These are phyloP conservation scores for Caenorhabditis inopinata DNA, from an alignment of 1,140 invertebrate species.

Conservation along the genomic window DNA sequence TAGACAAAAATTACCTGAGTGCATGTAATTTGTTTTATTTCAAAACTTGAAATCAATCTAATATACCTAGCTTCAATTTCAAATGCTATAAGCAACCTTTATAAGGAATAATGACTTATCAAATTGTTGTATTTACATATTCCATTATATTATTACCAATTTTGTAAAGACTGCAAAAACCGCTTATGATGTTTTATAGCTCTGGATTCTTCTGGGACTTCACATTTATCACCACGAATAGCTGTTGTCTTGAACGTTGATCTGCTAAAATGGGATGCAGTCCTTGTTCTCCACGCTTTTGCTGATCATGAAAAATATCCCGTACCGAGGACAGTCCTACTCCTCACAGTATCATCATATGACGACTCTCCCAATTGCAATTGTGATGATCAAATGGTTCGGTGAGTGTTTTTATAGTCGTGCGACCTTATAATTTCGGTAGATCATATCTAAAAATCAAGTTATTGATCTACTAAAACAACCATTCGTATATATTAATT, in stretches of 20 bases:
- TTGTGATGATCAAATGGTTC: slow-evolving; percentile 1
- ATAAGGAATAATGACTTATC: no score
- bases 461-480: background rate
- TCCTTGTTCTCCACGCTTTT: slow-evolving; percentile 17
- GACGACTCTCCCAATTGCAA: no score
- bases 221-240: background rate
- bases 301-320: slow-evolving; percentile 22
- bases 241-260: slow-evolving; percentile 5
- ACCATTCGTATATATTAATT: background rate
- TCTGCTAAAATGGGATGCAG: slow-evolving; percentile 18
- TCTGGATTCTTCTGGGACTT: background rate
- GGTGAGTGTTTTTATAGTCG: background rate
- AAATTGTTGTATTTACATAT: no score
- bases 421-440: no score
- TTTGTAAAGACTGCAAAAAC: no score
- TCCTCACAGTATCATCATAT: background rate
- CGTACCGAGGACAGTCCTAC: background rate
- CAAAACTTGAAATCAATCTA: background rate
- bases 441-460: no score
- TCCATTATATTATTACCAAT: no score
- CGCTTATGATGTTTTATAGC: background rate
- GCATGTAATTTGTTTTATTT: background rate
- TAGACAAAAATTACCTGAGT: no score
- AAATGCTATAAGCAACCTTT: no score
- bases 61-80: no score